Evolutionary conservation across 2,797 vertebrate genomes (phyloP).

Genomic region (Meriones psammophilus): DNA sequence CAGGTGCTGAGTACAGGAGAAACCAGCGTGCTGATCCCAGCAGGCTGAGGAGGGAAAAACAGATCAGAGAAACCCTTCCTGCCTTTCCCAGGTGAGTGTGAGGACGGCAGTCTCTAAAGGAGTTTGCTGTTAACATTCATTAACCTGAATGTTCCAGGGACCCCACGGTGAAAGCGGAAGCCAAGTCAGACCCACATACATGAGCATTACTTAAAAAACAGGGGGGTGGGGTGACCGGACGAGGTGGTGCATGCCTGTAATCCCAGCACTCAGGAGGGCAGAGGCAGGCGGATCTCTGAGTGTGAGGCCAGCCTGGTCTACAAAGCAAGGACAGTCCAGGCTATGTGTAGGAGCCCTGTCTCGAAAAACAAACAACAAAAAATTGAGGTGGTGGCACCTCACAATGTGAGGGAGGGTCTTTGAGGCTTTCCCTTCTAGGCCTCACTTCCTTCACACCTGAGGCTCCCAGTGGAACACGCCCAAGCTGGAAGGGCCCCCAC

Average conservation of each 20-base stretch:
- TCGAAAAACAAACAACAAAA: no score
- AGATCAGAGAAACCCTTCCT: neutral
- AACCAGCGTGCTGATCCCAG: rapidly evolving
- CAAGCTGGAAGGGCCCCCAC: no score
- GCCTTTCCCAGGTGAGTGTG: neutral
- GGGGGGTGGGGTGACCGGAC: no score
- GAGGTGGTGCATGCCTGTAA: no score
- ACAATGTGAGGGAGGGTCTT: neutral
- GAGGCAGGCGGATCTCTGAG: no score
- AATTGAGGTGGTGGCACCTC: neutral
- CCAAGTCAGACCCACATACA: neutral
- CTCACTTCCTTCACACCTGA: neutral
- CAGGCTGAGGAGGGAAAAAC: neutral
- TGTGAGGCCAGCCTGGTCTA: no score
- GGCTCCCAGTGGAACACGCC: neutral
- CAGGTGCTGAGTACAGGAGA: neutral
- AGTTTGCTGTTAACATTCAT: no score
- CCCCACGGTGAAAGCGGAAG: neutral
- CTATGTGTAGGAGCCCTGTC: no score
- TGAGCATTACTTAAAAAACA: neutral
- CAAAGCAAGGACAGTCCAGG: no score
- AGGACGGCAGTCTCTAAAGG: neutral
- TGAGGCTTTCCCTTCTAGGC: neutral
- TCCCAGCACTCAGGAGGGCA: no score
- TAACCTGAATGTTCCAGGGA: neutral